Percentiles rank a stretch among this genome's conserved stretches.
phyloP scores from a whole-genome alignment of 1,140 invertebrate genomes.

The Vollenhovia emeryi region DNA sequence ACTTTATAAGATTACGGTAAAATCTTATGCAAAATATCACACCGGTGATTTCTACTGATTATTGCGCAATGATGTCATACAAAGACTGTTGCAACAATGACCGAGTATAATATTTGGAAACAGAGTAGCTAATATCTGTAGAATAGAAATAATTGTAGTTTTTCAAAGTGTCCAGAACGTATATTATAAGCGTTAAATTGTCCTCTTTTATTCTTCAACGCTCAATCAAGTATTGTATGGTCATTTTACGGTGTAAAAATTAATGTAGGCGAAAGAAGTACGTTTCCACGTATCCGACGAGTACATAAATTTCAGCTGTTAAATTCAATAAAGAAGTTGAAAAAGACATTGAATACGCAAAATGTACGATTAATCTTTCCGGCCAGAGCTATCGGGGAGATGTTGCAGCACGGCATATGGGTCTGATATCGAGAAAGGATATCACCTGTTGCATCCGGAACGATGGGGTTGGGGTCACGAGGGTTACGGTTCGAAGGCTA shows the following conservation, averaged over 20 bases:
- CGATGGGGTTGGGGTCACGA: slow-evolving; percentile 83
- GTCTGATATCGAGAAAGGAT: slow-evolving; percentile 84
- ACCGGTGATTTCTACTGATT: background rate
- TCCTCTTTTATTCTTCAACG: too few species aligned
- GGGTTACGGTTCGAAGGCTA: slow-evolving; percentile 83
- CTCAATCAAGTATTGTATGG: background rate
- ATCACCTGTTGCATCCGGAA: slow-evolving; percentile 84
- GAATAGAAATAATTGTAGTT: background rate
- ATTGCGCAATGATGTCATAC: background rate
- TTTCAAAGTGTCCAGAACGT: too few species aligned
- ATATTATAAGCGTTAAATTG: too few species aligned
- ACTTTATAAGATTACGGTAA: background rate
- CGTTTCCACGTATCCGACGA: background rate
- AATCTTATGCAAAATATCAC: background rate
- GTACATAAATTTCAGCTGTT: background rate
- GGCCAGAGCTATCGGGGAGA: slow-evolving; percentile 74
- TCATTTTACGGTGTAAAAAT: background rate
- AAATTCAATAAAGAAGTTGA: slow-evolving; percentile 28
- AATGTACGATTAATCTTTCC: slow-evolving; percentile 45
- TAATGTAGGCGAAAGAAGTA: background rate
- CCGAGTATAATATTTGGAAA: background rate
- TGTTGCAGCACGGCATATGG: slow-evolving; percentile 77
- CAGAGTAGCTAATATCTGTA: background rate
- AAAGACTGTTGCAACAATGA: background rate
- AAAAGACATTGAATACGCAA: slow-evolving; percentile 36